Base-by-base conservation (phyloP, 1,140 invertebrate genomes). In the Leptinotarsa lineolata region DNA sequence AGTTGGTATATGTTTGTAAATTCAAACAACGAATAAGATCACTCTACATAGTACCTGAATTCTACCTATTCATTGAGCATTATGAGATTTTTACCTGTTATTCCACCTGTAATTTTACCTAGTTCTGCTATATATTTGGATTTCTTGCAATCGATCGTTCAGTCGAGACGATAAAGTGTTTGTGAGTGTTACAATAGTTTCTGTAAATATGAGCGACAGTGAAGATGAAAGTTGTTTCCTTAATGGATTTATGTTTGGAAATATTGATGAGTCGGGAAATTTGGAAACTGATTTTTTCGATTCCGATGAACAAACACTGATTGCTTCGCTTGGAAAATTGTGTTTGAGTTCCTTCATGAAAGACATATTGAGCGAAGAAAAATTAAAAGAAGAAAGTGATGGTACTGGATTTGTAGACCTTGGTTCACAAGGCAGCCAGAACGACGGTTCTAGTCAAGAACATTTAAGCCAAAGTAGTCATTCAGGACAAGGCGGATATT, bases 231-330 rank as follows among this genome's bases (percentile, higher is more conserved):
- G 88, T 12, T 88, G 93, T 67, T 91, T 92, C 80, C 86, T 98
- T 67, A 95, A 95, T 11, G 94, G 94, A 21, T 96, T 98, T 83
- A 85, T 99, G 5, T 99, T 98, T 88, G 97, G 97, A 15, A 98
- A 99, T 82, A 96, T 98, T 75, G 94, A 98, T 84, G 92, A 96
- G 77, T 91, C 91, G 68, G 96, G 97, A 64, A 90, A 95, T 75
- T 85, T 99, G 12, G 94, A 97, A 84, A 92, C 95, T 85, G 94
- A 96, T 84, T 87, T 96, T 76, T 90, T 98, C 45, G 96, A 98
- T 88, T 89, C 90, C 45, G 94, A 94, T 67, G 90, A 92, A 3
- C 93, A 94, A 81, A 90, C 91, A 75, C 92, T 94, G 80, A 84
- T 96, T 15, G 86, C 89, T 6, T 94, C 92, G 0, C 84, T 96